phyloP scores from a whole-genome alignment of 2,113 vertebrate genomes.

The Turnix velox region DNA sequence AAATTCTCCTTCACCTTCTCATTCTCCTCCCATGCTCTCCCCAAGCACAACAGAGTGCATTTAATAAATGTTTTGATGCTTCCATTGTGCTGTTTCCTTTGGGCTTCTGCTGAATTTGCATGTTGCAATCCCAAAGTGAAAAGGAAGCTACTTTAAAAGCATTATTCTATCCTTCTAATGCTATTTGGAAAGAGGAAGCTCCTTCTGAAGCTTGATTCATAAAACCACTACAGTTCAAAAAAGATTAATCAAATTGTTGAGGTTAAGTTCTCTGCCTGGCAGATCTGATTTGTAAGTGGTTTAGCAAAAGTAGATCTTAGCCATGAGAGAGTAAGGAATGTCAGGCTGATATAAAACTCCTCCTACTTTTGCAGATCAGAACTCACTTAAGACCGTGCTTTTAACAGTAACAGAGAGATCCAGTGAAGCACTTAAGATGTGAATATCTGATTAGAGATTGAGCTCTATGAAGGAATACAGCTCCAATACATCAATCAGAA shows the following conservation, averaged over 20 bases:
- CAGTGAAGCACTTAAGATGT: constrained; percentile 7
- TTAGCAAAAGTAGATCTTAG: constrained; percentile 40
- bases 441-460: constrained; percentile 32
- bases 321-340: background rate
- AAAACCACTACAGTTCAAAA: constrained; percentile 35
- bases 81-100: constrained; percentile 13
- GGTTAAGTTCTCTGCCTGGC: background rate
- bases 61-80: constrained; percentile 31
- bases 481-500: background rate
- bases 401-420: background rate
- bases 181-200: constrained; percentile 5
- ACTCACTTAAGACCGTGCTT: background rate
- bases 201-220: constrained; percentile 40
- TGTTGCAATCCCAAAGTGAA: constrained; percentile 40
- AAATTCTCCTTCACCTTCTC: constrained; percentile 50
- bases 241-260: constrained; percentile 46
- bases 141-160: constrained; percentile 45
- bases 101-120: constrained; percentile 56
- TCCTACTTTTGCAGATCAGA: background rate
- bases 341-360: constrained; percentile 4
- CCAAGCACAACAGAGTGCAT: constrained; percentile 17
- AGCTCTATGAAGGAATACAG: background rate
- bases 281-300: constrained; percentile 31
- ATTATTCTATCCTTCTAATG: background rate
- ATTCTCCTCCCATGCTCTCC: constrained; percentile 25